These are phyloP conservation scores for Agrypnus murinus DNA, from an alignment of 2,888 invertebrate genomes.

Conservation along the genomic window DNA sequence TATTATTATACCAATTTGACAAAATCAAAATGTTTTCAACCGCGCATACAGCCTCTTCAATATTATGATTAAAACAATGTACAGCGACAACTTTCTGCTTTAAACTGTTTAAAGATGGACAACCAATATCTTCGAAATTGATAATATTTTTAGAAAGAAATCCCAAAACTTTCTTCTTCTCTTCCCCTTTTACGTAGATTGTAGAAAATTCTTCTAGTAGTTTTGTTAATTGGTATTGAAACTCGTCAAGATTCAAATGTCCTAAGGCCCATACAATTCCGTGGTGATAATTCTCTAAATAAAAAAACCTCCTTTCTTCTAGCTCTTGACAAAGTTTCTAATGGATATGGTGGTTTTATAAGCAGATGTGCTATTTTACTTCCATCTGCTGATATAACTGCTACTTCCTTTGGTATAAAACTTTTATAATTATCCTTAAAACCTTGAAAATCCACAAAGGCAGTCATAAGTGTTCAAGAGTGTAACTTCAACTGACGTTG, in stretches of 20 bases:
- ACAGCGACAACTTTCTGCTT: background rate
- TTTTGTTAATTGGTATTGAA: background rate
- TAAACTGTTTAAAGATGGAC: slow-evolving; percentile 9
- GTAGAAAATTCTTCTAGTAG: background rate
- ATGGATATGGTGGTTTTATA: slow-evolving; percentile 11
- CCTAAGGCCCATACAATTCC: slow-evolving; percentile 14
- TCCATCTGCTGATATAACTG: background rate
- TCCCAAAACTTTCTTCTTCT: slow-evolving; percentile 7
- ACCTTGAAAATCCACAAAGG: slow-evolving; percentile 12
- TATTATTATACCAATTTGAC: slow-evolving; percentile 1
- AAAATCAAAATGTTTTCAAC: slow-evolving; percentile 26
- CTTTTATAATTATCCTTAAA: too few relatives aligned
- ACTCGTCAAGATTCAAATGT: slow-evolving; percentile 2
- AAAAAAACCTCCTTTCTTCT: background rate
- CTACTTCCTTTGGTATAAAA: slow-evolving; percentile 17
- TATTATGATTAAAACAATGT: slow-evolving; percentile 22
- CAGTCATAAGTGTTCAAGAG: background rate
- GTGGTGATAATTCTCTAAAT: slow-evolving; percentile 14
- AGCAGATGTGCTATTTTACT: background rate
- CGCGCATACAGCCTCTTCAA: slow-evolving; percentile 15
- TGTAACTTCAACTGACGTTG: background rate
- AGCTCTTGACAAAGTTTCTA: background rate
- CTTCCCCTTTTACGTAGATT: slow-evolving; percentile 22
- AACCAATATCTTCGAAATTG: slow-evolving; percentile 9
- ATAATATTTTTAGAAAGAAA: slow-evolving; percentile 11